These are phyloP conservation scores for Tachina lurida DNA, from an alignment of 2,888 invertebrate genomes.

Conservation along the genomic window DNA sequence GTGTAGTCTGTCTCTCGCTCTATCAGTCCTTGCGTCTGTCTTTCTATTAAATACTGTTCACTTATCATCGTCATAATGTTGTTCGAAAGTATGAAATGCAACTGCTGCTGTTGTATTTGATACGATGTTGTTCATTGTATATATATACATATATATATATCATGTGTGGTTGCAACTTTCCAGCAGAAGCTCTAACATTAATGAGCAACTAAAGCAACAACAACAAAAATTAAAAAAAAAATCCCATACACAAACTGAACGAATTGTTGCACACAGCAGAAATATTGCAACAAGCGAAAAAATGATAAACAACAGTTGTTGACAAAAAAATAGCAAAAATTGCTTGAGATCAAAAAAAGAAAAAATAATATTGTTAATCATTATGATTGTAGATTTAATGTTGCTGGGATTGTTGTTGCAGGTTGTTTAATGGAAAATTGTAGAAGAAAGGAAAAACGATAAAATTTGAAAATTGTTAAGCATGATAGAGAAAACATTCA, in stretches of 20 bases:
- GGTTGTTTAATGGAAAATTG: constrained; percentile 12
- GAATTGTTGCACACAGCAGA: constrained; percentile 46
- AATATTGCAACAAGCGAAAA: constrained; percentile 41
- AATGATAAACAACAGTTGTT: constrained; percentile 58
- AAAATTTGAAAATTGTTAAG: constrained; percentile 50
- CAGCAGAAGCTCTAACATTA: constrained; percentile 69
- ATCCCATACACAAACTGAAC: neutral
- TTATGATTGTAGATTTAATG: constrained; percentile 62
- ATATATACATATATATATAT: no score
- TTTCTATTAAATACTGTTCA: constrained; percentile 60
- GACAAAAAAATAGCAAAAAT: constrained; percentile 38
- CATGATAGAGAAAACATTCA: constrained; percentile 57
- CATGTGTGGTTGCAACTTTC: constrained; percentile 70
- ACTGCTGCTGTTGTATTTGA: constrained; percentile 33
- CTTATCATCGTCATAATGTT: constrained; percentile 70
- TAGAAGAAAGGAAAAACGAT: neutral
- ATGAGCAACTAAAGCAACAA: constrained; percentile 62
- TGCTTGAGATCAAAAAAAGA: neutral
- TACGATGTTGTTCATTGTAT: constrained; percentile 25
- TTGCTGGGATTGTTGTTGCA: constrained; percentile 35
- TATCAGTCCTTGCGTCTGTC: constrained; percentile 28
- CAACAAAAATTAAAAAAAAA: neutral
- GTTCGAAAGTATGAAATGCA: constrained; percentile 48
- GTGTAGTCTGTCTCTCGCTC: constrained; percentile 26
- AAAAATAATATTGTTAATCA: constrained; percentile 53